Evolutionary conservation across 2,888 invertebrate genomes (phyloP).

Genomic region (Pogonocherus hispidulus): DNA sequence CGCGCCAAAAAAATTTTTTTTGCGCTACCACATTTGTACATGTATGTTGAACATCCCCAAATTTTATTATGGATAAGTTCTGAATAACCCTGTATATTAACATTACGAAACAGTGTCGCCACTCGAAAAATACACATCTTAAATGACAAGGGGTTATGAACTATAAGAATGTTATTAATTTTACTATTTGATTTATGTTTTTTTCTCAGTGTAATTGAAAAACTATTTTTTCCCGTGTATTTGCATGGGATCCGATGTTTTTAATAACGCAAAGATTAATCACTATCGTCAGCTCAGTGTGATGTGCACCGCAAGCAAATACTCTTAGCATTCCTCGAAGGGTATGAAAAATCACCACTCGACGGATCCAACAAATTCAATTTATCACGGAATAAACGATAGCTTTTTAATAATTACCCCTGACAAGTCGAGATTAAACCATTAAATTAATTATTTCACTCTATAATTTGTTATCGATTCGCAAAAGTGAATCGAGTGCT

Average conservation of each 20-base stretch:
- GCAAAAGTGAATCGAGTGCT: constrained; percentile 26
- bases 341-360: constrained; percentile 34
- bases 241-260: background rate
- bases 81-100: too few species aligned
- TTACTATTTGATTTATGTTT: background rate
- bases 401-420: constrained; percentile 38
- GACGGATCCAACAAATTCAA: constrained; percentile 29
- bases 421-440: constrained; percentile 45
- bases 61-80: too few species aligned
- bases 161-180: too few species aligned
- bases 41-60: too few species aligned
- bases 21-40: too few species aligned
- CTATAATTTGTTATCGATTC: constrained; percentile 51
- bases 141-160: too few species aligned
- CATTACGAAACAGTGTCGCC: too few species aligned
- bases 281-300: background rate
- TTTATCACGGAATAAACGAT: constrained; percentile 38
- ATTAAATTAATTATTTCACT: constrained; percentile 50
- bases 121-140: too few species aligned
- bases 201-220: background rate
- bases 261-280: constrained; percentile 9
- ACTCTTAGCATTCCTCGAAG: constrained; percentile 3
- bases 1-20: too few species aligned
- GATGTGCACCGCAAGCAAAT: background rate
- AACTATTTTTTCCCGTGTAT: background rate